Percentiles rank a stretch among this genome's conserved stretches.
phyloP scores from a whole-genome alignment of 92 coral and sea anemone genomes.

The Isaurus tuberculatus region DNA sequence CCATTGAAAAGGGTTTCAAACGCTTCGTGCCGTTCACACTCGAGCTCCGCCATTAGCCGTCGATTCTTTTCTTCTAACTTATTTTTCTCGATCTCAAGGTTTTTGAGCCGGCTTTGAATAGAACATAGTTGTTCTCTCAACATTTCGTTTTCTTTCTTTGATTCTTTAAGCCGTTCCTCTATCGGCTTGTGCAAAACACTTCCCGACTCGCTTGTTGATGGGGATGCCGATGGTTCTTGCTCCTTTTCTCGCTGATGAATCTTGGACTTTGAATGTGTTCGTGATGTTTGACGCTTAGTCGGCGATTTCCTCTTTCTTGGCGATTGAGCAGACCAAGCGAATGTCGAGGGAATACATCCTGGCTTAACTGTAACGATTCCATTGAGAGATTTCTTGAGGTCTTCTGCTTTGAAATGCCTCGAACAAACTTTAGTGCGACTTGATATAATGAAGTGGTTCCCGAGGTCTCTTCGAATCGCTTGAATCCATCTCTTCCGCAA shows the following conservation, averaged over 20 bases:
- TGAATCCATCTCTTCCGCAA: conserved; percentile 43
- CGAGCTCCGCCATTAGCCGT: conserved; percentile 19
- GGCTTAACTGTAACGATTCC: conserved; percentile 43
- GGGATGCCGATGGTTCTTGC: conserved; percentile 15
- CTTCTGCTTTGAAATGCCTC: conserved; percentile 46
- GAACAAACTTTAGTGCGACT: conserved; percentile 45
- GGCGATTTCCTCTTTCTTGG: conserved; percentile 47
- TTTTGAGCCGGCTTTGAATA: conserved; percentile 15
- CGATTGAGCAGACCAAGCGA: conserved; percentile 45
- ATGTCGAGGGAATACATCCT: conserved; percentile 37
- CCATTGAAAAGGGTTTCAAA: conserved; percentile 11
- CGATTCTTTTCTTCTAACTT: conserved; percentile 12
- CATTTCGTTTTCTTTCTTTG: conserved; percentile 14
- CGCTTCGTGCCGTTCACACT: conserved; percentile 13
- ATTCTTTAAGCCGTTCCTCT: conserved; percentile 11
- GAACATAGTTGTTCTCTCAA: conserved; percentile 12
- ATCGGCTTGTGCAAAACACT: conserved; percentile 16
- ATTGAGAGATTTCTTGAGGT: conserved; percentile 53
- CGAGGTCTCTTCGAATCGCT: conserved; percentile 51
- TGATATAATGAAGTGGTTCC: conserved; percentile 36
- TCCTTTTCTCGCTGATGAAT: conserved; percentile 11
- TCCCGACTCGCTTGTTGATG: conserved; percentile 17
- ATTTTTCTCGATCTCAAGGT: conserved; percentile 14
- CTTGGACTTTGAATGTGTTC: conserved; percentile 12
- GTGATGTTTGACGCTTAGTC: conserved; percentile 46